Conservation (phyloP, 2,113 vertebrate species). For the Psammodynastes pulverulentus region DNA sequence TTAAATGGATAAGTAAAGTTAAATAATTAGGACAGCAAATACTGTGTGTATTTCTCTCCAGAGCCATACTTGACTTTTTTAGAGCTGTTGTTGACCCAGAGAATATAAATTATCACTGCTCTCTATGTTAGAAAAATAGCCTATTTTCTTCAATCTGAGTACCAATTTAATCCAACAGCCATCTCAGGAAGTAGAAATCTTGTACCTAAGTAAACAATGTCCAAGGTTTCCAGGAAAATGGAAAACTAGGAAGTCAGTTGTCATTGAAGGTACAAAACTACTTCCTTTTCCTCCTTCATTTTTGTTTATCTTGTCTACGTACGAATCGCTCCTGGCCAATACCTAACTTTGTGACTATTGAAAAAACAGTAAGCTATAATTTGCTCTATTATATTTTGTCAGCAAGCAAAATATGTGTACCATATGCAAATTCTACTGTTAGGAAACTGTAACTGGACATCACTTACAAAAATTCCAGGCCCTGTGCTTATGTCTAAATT, state of each 20-base stretch:
- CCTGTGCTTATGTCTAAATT: constrained; percentile 18
- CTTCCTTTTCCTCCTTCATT: constrained; percentile 29
- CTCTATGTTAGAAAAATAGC: constrained; percentile 19
- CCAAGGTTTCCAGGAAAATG: constrained; percentile 37
- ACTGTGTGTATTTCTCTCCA: not conserved
- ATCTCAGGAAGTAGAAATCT: constrained; percentile 40
- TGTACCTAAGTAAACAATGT: constrained; percentile 40
- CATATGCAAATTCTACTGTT: constrained; percentile 57
- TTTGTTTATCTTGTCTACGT: constrained; percentile 38
- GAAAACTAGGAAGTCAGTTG: constrained; percentile 42
- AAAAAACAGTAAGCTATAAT: constrained; percentile 53
- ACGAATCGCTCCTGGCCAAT: constrained; percentile 25
- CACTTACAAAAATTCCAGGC: constrained; percentile 20
- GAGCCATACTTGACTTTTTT: not conserved
- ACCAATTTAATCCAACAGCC: constrained; percentile 41
- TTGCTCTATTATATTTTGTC: constrained; percentile 59
- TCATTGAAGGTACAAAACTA: constrained; percentile 21
- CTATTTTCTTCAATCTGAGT: not conserved
- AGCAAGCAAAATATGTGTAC: constrained; percentile 40
- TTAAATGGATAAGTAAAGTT: not conserved
- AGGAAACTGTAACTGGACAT: constrained; percentile 56
- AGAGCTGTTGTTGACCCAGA: not conserved
- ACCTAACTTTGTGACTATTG: not conserved
- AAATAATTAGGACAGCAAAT: not conserved
- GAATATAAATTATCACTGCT: not conserved